A percentile compares a stretch with the other conserved stretches of the same genome.
These are phyloP conservation scores for Uloborus diversus DNA, from an alignment of 1,140 invertebrate species.

Conservation along the genomic window DNA sequence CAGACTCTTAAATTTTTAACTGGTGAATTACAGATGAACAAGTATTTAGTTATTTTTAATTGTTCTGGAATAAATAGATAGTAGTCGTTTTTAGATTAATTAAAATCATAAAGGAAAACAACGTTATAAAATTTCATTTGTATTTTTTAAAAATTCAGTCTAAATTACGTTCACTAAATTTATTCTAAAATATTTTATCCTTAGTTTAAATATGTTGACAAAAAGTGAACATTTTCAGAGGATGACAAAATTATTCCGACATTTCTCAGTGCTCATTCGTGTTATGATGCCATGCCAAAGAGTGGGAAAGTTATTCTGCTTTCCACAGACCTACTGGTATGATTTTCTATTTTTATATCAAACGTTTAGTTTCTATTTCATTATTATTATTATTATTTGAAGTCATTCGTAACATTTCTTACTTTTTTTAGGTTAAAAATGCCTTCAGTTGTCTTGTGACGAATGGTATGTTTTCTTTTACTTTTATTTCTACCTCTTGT, in stretches of 20 bases:
- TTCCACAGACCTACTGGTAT: conserved; percentile 39
- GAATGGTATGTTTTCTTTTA: conserved; percentile 35
- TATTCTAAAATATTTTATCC: too few relatives aligned
- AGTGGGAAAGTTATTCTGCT: conserved; percentile 37
- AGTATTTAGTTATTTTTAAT: too few relatives aligned
- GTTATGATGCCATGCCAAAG: conserved; percentile 39
- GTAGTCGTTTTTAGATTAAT: too few relatives aligned
- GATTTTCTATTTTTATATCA: not conserved
- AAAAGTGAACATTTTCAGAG: conserved; percentile 17
- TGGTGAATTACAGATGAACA: too few relatives aligned
- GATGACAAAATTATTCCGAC: conserved; percentile 36
- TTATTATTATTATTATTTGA: not conserved
- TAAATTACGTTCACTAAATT: too few relatives aligned
- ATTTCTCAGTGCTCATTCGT: conserved; percentile 1
- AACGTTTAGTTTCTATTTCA: not conserved
- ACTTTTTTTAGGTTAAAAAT: conserved; percentile 41
- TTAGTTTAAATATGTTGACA: too few relatives aligned
- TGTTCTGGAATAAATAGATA: too few relatives aligned
- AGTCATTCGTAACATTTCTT: not conserved
- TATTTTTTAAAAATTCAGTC: too few relatives aligned
- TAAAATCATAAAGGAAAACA: too few relatives aligned
- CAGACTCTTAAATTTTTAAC: too few relatives aligned
- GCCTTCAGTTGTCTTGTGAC: conserved; percentile 33
- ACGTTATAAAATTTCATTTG: too few relatives aligned
- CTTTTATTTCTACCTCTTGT: too few relatives aligned